These are phyloP conservation scores for Dendrophyllia cribrosa DNA, from an alignment of 64 coral and sea anemone genomes.

Conservation along the genomic window DNA sequence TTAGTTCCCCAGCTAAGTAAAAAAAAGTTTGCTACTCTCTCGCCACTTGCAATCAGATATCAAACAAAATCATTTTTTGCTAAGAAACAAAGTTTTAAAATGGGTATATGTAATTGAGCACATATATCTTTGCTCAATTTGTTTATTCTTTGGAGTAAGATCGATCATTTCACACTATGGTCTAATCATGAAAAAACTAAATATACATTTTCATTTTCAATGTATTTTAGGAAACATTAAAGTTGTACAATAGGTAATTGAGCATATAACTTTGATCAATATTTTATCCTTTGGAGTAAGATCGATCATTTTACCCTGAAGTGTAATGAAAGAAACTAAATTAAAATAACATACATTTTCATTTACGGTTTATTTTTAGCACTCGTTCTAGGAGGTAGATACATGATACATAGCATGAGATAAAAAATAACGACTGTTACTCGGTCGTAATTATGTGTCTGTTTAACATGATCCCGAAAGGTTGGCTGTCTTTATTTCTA, in stretches of 20 bases:
- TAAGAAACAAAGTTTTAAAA: neutral
- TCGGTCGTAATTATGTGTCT: no score
- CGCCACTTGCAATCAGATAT: neutral
- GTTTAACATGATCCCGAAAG: no score
- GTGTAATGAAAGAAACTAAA: no score
- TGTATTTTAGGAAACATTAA: neutral
- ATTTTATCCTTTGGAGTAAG: neutral
- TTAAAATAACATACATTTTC: no score
- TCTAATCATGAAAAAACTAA: no score
- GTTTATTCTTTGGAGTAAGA: neutral
- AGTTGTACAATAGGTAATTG: neutral
- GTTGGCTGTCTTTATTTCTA: no score
- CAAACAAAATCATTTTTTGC: neutral
- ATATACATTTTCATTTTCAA: no score
- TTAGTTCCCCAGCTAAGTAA: neutral
- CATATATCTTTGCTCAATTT: neutral
- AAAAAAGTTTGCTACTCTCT: neutral
- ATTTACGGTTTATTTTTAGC: no score
- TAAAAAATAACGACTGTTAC: no score
- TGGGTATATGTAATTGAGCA: slow-evolving; percentile 21
- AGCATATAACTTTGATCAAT: neutral
- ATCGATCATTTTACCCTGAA: neutral
- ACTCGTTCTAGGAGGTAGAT: no score
- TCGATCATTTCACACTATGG: neutral
- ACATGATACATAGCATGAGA: no score